Evolutionary conservation across 2,888 invertebrate genomes (phyloP).

Genomic region (Zaprionus bogoriensis): DNA sequence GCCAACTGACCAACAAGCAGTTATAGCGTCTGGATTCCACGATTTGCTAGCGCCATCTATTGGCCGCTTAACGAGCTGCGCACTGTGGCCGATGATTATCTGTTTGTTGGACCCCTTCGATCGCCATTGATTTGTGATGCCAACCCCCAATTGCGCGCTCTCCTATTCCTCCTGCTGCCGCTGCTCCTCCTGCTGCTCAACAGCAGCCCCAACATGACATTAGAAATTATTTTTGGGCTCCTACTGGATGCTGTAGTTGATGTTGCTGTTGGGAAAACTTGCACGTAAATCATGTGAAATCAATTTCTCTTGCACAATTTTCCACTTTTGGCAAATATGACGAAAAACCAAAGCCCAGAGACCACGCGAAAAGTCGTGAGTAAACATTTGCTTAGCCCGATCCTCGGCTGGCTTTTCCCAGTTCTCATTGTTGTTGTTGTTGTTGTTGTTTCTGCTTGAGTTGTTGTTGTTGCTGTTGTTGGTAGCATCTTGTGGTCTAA

Average conservation of each 20-base stretch:
- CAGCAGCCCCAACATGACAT: conserved; percentile 71
- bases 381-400: conserved; percentile 66
- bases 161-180: not conserved
- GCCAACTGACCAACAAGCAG: conserved; percentile 42
- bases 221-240: conserved; percentile 66
- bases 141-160: conserved; percentile 29
- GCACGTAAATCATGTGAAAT: conserved; percentile 81
- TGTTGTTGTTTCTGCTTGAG: conserved; percentile 32
- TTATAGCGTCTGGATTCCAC: conserved; percentile 20
- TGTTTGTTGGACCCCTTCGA: conserved; percentile 43
- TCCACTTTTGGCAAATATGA: conserved; percentile 72
- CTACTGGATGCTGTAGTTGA: conserved; percentile 26
- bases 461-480: conserved; percentile 39
- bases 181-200: not conserved
- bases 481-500: conserved; percentile 75
- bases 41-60: conserved; percentile 43
- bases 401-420: conserved; percentile 37
- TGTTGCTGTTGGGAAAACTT: conserved; percentile 43
- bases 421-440: conserved; percentile 14
- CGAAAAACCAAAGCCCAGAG: conserved; percentile 56
- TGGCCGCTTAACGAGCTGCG: conserved; percentile 38
- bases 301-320: conserved; percentile 80
- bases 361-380: conserved; percentile 64
- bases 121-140: conserved; percentile 70
- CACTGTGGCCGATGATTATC: conserved; percentile 62